phyloP scores from a whole-genome alignment of 1,140 invertebrate species.

The Nymphalis io region DNA sequence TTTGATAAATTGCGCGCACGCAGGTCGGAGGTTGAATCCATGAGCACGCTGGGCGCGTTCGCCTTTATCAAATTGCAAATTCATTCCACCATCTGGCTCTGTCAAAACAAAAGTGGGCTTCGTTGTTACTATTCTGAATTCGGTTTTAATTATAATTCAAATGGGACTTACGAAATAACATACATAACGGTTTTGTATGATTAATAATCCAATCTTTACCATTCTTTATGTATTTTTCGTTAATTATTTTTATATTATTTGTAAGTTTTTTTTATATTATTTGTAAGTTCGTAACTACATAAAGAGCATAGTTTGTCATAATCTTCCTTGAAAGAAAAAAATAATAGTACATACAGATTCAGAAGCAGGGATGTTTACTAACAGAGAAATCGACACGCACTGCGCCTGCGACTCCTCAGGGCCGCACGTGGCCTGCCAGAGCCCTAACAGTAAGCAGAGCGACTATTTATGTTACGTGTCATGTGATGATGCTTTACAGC shows the following conservation, averaged over 20 bases:
- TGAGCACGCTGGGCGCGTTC: slow-evolving; percentile 32
- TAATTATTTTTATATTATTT: too few species aligned
- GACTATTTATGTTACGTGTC: slow-evolving; percentile 51
- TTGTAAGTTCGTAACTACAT: too few species aligned
- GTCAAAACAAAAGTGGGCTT: slow-evolving; percentile 48
- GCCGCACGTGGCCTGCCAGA: slow-evolving; percentile 50
- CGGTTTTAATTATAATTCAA: slow-evolving; percentile 12
- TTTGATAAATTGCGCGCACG: slow-evolving; percentile 41
- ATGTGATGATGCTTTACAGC: slow-evolving; percentile 45
- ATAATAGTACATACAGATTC: slow-evolving; percentile 9
- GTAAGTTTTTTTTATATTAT: too few species aligned
- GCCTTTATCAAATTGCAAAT: slow-evolving; percentile 56
- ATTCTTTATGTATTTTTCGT: too few species aligned
- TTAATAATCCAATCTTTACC: too few species aligned
- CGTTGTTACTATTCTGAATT: slow-evolving; percentile 6
- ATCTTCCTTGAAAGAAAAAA: too few species aligned
- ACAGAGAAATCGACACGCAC: slow-evolving; percentile 35
- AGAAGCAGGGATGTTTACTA: slow-evolving; percentile 48
- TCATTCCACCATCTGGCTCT: slow-evolving; percentile 49
- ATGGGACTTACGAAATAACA: slow-evolving; percentile 8
- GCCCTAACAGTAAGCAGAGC: slow-evolving; percentile 60
- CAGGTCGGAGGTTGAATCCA: slow-evolving; percentile 53
- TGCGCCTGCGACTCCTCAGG: slow-evolving; percentile 50
- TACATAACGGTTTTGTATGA: too few species aligned
- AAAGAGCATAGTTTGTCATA: too few species aligned